Percentiles rank a stretch among this genome's conserved stretches.
Conservation (phyloP, 2,888 invertebrate genomes). For the Prenolepis imparis region DNA sequence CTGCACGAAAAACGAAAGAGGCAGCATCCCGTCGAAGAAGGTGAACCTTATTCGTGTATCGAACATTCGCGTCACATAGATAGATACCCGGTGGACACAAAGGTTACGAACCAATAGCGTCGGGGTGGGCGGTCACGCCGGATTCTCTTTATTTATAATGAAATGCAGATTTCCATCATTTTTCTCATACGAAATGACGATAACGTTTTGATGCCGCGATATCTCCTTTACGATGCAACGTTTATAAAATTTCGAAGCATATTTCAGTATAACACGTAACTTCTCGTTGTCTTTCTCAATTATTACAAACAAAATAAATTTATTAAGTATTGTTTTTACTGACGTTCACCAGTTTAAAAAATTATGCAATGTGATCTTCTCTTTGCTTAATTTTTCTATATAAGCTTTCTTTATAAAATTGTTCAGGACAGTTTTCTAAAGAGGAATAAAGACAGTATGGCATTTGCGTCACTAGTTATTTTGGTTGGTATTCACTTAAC, state of each 20-base stretch:
- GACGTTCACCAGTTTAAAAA: background rate
- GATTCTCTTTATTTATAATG: conserved; percentile 33
- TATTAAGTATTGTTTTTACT: background rate
- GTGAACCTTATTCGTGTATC: conserved; percentile 78
- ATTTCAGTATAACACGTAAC: background rate
- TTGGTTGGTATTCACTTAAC: background rate
- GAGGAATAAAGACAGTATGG: background rate
- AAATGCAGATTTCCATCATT: conserved; percentile 31
- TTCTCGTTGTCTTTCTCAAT: background rate
- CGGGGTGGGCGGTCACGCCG: conserved; percentile 72
- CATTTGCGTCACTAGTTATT: background rate
- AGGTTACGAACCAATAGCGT: conserved; percentile 77
- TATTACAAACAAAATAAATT: conserved; percentile 1
- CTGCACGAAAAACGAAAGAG: conserved; percentile 77
- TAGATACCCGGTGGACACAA: conserved; percentile 69
- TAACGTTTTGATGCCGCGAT: background rate
- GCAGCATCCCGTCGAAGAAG: conserved; percentile 72
- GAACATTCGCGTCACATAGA: conserved; percentile 76
- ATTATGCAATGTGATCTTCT: background rate
- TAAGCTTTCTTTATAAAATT: background rate
- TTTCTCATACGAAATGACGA: conserved; percentile 27
- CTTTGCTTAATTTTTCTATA: background rate
- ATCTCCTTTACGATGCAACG: background rate
- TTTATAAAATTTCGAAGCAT: conserved; percentile 2
- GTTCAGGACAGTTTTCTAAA: background rate